phyloP scores from a whole-genome alignment of 2,888 invertebrate species.

The Drosophila robusta region DNA sequence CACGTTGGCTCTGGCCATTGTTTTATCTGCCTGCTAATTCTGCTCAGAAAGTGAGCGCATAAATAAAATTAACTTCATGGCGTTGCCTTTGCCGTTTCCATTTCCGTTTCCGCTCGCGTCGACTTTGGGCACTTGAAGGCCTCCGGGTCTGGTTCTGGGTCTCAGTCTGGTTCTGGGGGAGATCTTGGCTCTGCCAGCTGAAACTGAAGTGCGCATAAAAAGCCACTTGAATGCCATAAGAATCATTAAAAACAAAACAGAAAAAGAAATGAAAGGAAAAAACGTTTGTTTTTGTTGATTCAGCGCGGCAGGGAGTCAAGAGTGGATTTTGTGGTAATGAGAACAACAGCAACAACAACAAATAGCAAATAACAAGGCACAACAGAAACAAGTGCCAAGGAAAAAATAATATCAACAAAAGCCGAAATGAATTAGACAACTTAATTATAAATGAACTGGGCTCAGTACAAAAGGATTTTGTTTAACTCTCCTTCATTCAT shows the following conservation, averaged over 20 bases:
- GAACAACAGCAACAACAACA: constrained; percentile 49
- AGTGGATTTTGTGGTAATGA: constrained; percentile 81
- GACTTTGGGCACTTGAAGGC: constrained; percentile 41
- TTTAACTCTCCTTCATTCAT: constrained; percentile 36
- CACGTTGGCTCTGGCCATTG: constrained; percentile 46
- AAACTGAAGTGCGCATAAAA: constrained; percentile 75
- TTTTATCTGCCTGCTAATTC: constrained; percentile 70
- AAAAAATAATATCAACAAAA: constrained; percentile 64
- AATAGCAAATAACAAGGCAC: constrained; percentile 22
- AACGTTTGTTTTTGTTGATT: constrained; percentile 70
- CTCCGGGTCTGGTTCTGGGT: constrained; percentile 14
- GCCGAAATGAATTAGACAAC: constrained; percentile 82
- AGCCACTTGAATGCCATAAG: constrained; percentile 74
- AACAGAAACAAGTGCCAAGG: constrained; percentile 50
- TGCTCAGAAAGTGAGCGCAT: constrained; percentile 67
- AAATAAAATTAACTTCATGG: constrained; percentile 79
- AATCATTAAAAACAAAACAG: constrained; percentile 68
- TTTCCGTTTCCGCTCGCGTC: constrained; percentile 65
- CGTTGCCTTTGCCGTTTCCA: constrained; percentile 74
- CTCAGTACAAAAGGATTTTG: constrained; percentile 70
- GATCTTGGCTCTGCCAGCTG: constrained; percentile 29
- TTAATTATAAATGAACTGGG: constrained; percentile 80
- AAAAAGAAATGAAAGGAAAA: constrained; percentile 36
- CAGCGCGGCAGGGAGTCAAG: constrained; percentile 38
- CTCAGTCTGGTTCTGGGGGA: not conserved